Base-by-base conservation (phyloP, 2,113 vertebrate species). In the Zapornia atra region DNA sequence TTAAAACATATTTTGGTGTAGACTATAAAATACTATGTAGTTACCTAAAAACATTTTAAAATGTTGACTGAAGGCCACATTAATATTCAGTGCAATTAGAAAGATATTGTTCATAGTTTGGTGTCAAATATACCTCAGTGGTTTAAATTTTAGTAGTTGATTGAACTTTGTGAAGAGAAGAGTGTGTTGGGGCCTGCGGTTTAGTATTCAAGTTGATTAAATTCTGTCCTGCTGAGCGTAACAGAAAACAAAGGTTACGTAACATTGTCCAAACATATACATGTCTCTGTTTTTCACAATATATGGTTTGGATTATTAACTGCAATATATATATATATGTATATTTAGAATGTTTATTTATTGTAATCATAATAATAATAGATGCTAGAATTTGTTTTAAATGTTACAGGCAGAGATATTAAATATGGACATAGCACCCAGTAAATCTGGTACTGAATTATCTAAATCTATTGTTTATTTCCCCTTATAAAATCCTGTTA, bases 381-480 rank as follows among this genome's bases (percentile, higher is more conserved):
- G 25, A 42, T 70, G 12, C 36, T 46, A 92, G 50, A 44, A 77
- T 80, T 85, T 89, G 7, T 90, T 92, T 86, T 38, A 92, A 86
- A 86, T 77, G 56, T 72, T 92, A 95, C n/a, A 72, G 84, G 42
- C 61, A 71, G 38, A 79, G 63, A 69, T 69, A 90, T 20, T 44
- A 89, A 85, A 63, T 85, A 56, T 20, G 28, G 75, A 68, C 26
- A 11, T 59, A 97, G 88, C 48, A 88, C 81, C 38, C 51, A 66
- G 33, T 86, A 46, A 81, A 90, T 90, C 46, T 60, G 60, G 28
- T 34, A 53, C 28, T n/a, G 54, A 63, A 86, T 93, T 71, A 88
- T 28, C 63, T 71, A 89, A 87, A 93, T 54, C 50, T 51, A 82
- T 82, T 95, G 53, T 96, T 97, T 96, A 54, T 40, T 95, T 95